Percentiles rank a stretch among this genome's conserved stretches.
These are phyloP conservation scores for Entelurus aequoreus DNA, from an alignment of 2,113 vertebrate species.

Conservation along the genomic window DNA sequence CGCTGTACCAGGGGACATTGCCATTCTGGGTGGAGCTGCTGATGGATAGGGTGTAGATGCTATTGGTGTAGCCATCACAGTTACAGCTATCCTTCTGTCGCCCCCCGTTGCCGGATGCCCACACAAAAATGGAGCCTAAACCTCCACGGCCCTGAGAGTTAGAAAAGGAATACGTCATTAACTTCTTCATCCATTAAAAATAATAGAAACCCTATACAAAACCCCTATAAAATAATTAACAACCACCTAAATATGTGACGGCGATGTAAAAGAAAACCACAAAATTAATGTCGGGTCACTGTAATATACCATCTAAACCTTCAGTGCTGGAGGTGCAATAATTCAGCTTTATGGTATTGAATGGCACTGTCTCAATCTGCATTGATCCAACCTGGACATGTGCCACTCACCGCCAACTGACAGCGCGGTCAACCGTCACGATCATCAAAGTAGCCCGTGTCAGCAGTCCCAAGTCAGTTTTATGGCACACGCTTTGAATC, in stretches of 20 bases:
- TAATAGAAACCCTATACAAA: slow-evolving; percentile 23
- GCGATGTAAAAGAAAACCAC: slow-evolving; percentile 33
- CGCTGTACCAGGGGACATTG: slow-evolving; percentile 97
- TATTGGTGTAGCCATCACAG: slow-evolving; percentile 99
- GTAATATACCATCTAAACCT: slow-evolving; percentile 52
- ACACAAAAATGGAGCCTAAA: slow-evolving; percentile 96
- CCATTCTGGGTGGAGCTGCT: slow-evolving; percentile 95
- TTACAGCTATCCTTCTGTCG: slow-evolving; percentile 96
- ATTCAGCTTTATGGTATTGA: slow-evolving; percentile 57
- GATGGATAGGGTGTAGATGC: slow-evolving; percentile 97
- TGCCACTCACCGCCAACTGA: slow-evolving; percentile 52
- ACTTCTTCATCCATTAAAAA: slow-evolving; percentile 22
- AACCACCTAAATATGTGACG: slow-evolving; percentile 45
- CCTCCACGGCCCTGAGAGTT: slow-evolving; percentile 84
- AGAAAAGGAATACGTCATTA: slow-evolving; percentile 48
- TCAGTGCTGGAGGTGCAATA: slow-evolving; percentile 50
- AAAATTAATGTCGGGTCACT: slow-evolving; percentile 48
- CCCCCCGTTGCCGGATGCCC: slow-evolving; percentile 97
- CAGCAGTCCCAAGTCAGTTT: slow-evolving; percentile 50
- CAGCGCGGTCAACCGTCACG: slow-evolving; percentile 47
- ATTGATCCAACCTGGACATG: slow-evolving; percentile 50
- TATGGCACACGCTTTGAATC: slow-evolving; percentile 47
- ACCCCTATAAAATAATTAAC: slow-evolving; percentile 3
- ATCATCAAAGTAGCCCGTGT: slow-evolving; percentile 55
- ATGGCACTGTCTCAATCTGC: slow-evolving; percentile 31